phyloP scores from a whole-genome alignment of 2,797 vertebrate genomes.

The Margarornis squamiger region DNA sequence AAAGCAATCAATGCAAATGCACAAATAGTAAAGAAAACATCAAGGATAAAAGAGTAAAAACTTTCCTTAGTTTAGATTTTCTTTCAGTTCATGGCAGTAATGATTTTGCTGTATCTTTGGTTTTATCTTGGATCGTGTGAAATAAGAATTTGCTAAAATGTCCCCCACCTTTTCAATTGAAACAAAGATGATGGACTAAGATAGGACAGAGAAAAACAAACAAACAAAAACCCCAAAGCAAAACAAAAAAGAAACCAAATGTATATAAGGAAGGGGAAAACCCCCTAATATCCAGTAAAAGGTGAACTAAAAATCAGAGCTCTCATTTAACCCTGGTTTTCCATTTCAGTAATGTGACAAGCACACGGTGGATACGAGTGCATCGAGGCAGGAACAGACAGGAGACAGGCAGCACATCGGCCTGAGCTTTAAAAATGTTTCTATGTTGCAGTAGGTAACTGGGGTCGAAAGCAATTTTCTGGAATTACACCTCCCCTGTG shows the following conservation, averaged over 20 bases:
- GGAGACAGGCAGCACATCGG: not conserved
- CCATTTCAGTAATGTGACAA: not conserved
- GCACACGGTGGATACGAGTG: rapidly evolving
- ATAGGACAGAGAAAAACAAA: not conserved
- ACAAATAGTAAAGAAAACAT: not conserved
- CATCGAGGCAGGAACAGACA: not conserved
- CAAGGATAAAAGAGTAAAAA: not conserved
- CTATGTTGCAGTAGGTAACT: not conserved
- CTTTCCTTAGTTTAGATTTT: not conserved
- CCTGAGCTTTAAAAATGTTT: not conserved
- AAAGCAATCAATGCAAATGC: not conserved
- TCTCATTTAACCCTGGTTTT: not conserved
- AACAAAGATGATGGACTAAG: not conserved
- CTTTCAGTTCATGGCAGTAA: not conserved
- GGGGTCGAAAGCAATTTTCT: not conserved
- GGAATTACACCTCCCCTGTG: not conserved
- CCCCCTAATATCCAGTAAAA: not conserved
- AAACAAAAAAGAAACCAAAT: no score
- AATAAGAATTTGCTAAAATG: not conserved
- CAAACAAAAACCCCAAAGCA: no score
- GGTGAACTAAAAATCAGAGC: not conserved
- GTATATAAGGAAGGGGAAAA: not conserved
- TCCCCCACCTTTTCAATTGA: not conserved
- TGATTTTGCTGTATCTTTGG: not conserved
- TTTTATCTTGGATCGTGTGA: not conserved